Evolutionary conservation across 1,140 invertebrate genomes (phyloP).

Genomic region (Pogonomyrmex californicus): DNA sequence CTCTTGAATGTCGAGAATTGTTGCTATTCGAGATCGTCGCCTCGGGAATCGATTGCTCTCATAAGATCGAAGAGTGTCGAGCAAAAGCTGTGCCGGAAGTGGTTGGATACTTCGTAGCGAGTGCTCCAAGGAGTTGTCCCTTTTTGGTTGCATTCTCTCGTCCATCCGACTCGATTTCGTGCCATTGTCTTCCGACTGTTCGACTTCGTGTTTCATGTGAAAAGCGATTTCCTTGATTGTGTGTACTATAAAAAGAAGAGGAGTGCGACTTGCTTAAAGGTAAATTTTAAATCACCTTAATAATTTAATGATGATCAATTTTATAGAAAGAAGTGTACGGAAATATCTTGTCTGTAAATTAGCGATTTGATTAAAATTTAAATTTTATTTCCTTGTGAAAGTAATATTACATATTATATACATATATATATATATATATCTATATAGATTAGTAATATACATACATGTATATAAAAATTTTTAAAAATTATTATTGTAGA

Average conservation of each 20-base stretch:
- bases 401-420: neutral
- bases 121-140: constrained; percentile 21
- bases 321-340: neutral
- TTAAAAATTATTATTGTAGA: neutral
- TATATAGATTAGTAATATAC: neutral
- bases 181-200: constrained; percentile 56
- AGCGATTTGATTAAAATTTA: neutral
- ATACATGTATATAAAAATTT: neutral
- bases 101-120: constrained; percentile 35
- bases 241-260: constrained; percentile 24
- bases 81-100: constrained; percentile 49
- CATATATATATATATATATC: neutral
- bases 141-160: constrained; percentile 31
- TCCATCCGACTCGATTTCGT: constrained; percentile 50
- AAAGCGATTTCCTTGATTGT: constrained; percentile 42
- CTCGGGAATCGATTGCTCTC: constrained; percentile 38
- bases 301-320: constrained; percentile 5
- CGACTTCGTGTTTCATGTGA: constrained; percentile 55
- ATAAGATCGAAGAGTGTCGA: constrained; percentile 45
- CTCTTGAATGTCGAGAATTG: constrained; percentile 46
- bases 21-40: constrained; percentile 33
- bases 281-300: constrained; percentile 54
- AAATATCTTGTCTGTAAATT: neutral
- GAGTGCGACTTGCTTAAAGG: constrained; percentile 42
- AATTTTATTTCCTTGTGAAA: neutral